phyloP scores from a whole-genome alignment of 35 echinoderm and acorn worm species.

The Apostichopus parvimensis region DNA sequence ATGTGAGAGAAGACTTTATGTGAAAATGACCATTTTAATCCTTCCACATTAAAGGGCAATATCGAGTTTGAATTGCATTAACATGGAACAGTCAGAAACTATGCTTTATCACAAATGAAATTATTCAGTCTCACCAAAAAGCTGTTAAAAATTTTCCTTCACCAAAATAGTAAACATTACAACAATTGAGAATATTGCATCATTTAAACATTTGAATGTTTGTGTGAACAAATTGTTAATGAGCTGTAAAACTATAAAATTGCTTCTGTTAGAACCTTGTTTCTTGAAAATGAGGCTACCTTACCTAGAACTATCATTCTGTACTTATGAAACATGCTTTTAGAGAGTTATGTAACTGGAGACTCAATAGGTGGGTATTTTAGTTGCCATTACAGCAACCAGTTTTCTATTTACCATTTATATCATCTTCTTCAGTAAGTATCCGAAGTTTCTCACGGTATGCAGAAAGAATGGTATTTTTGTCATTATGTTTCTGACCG shows the following conservation, averaged over 20 bases:
- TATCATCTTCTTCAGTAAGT: conserved; percentile 15
- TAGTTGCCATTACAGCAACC: neutral
- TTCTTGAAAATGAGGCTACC: neutral
- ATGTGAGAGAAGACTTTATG: too few relatives aligned
- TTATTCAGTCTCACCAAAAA: too few relatives aligned
- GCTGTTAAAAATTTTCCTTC: too few relatives aligned
- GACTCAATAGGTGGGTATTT: neutral
- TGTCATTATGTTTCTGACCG: neutral
- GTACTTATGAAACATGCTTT: neutral
- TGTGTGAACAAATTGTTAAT: neutral
- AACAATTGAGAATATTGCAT: neutral
- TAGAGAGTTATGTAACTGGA: neutral
- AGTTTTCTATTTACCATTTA: neutral
- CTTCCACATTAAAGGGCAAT: too few relatives aligned
- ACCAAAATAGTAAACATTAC: too few relatives aligned
- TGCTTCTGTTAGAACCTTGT: neutral
- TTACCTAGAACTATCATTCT: neutral
- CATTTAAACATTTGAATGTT: neutral
- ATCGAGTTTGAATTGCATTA: too few relatives aligned
- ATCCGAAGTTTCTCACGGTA: neutral
- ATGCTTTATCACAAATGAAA: too few relatives aligned
- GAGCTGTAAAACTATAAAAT: neutral
- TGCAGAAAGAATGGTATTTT: conserved; percentile 1
- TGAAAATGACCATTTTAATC: too few relatives aligned
- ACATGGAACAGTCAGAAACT: too few relatives aligned